phyloP scores from a whole-genome alignment of 1,140 invertebrate genomes.

The Semibalanus balanoides region DNA sequence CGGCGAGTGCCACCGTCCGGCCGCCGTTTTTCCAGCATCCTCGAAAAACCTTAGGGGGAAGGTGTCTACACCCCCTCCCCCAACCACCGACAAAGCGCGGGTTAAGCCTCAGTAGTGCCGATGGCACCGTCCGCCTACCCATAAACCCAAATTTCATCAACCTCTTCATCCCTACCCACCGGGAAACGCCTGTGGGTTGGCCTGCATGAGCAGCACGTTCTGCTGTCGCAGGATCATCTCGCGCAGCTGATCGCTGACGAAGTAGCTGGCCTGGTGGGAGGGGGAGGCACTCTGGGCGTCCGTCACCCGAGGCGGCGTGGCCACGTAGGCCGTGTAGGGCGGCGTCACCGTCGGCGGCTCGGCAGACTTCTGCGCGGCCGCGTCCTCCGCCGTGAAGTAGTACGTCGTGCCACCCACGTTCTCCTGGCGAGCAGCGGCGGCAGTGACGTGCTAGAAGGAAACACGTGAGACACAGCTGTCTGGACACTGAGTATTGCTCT shows the following conservation, averaged over 20 bases:
- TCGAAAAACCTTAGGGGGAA: too few relatives aligned
- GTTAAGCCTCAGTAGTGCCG: too few relatives aligned
- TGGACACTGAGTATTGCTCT: too few relatives aligned
- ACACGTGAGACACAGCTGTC: too few relatives aligned
- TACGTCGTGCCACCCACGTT: conserved; percentile 89
- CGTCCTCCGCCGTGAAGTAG: conserved; percentile 53
- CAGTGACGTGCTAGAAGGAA: too few relatives aligned
- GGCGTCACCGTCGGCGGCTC: conserved; percentile 13
- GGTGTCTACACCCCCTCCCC: too few relatives aligned
- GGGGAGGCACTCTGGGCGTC: conserved; percentile 16
- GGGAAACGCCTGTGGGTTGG: conserved; percentile 45
- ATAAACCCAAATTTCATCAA: too few relatives aligned
- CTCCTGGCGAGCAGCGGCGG: conserved; percentile 10
- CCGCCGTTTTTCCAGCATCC: too few relatives aligned
- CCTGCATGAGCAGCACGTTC: conserved; percentile 49
- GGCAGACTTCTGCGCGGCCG: conserved; percentile 27
- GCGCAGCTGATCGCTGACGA: conserved; percentile 57
- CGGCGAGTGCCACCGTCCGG: too few relatives aligned
- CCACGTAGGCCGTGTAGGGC: conserved; percentile 10
- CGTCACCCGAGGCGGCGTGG: conserved; percentile 17
- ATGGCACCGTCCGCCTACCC: too few relatives aligned
- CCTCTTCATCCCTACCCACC: too few relatives aligned
- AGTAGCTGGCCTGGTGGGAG: conserved; percentile 40
- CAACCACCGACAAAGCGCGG: too few relatives aligned
- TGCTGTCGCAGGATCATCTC: conserved; percentile 60